Evolutionary conservation across 2,888 invertebrate genomes (phyloP), one percentile per base, ranked within the genome.

Genomic region (Anticlea derivata): DNA sequence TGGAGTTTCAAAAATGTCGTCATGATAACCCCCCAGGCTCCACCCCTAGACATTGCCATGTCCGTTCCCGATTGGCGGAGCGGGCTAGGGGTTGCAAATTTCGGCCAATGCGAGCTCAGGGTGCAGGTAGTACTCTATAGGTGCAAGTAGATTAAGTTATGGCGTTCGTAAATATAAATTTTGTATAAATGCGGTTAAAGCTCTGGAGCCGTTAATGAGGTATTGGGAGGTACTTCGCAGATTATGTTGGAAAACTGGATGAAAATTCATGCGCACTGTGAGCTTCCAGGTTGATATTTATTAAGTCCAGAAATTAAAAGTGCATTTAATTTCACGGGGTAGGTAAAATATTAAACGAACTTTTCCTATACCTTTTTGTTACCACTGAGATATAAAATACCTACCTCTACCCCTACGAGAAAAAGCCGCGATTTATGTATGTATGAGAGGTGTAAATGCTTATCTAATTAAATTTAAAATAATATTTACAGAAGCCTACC

Each of bases 101-200:
- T 64, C 63, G 64, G 64, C 91, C 91, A 91, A 91, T 90, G 61
- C 59, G 52, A 60, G 54, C 33, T 30, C 38, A 47, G 59, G 55
- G 52, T 63, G 56, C 66, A 71, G 80, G 82, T 81, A 82, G 78
- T 74, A 74, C 78, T 84, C 76, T 82, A 83, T 86, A 86, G 83
- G 81, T 87, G 83, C 86, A 41, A 41, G 31, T 33, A 86, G 87
- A 90, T 90, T 86, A 79, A 85, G 83, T 88, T 90, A 87, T 86
- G 80, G 83, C 77, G 82, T 74, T 70, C 68, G 73, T 74, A 77
- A 82, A 85, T 82, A 83, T 80, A 77, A 75, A 81, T 76, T 77
- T 72, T 75, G 78, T 86, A 80, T 84, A 84, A 84, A 80, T 75
- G 75, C 58, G 74, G 79, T 81, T 78, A 81, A 78, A 70, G 71